These are phyloP conservation scores for Ornithoptera alexandrae DNA, from an alignment of 2,888 invertebrate genomes.

Conservation along the genomic window DNA sequence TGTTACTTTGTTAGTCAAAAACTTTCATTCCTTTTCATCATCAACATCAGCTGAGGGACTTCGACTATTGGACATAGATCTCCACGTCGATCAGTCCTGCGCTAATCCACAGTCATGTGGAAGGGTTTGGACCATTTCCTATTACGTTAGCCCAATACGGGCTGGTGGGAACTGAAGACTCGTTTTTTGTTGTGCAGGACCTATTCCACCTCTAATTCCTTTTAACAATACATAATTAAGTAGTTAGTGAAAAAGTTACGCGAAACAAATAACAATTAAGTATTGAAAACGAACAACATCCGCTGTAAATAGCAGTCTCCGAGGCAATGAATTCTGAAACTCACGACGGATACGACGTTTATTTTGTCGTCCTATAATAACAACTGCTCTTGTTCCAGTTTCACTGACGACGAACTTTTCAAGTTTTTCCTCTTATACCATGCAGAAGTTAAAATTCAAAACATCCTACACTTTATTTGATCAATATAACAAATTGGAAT, in stretches of 20 bases:
- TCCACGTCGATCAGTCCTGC: no score
- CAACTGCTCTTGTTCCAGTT: constrained; percentile 6
- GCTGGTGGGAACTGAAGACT: no score
- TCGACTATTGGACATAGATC: no score
- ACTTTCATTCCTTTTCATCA: no score
- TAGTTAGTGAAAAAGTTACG: neutral
- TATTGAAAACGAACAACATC: neutral
- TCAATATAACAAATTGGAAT: no score
- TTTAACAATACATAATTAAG: neutral
- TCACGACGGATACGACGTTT: constrained; percentile 10
- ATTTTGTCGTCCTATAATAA: constrained; percentile 10
- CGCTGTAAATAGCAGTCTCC: constrained; percentile 12
- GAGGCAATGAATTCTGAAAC: constrained; percentile 1
- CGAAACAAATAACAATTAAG: constrained; percentile 4
- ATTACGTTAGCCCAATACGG: no score
- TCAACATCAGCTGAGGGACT: no score
- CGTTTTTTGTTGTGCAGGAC: no score
- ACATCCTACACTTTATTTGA: no score
- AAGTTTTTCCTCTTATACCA: neutral
- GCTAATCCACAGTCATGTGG: no score
- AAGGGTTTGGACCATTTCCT: no score
- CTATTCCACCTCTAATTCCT: neutral
- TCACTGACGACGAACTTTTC: constrained; percentile 5
- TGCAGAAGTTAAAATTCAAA: neutral
- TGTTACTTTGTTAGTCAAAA: no score